Base-by-base conservation (phyloP, 2,797 vertebrate species). In the Sparus aurata region DNA sequence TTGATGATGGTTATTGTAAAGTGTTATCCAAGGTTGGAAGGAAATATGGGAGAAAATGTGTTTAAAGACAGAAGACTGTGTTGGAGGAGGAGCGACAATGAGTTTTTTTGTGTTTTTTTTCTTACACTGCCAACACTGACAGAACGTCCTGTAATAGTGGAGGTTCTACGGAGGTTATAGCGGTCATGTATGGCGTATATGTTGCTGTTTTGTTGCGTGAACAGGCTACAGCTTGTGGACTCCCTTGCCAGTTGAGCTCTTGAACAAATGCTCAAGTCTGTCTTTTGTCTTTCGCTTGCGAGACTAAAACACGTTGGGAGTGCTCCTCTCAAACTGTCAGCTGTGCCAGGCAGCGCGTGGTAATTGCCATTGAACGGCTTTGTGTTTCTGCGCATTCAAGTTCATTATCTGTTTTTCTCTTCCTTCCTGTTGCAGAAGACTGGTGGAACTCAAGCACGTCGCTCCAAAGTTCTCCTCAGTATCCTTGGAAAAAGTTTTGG, bases 341-440 rank as follows among this genome's bases (percentile, higher is more conserved):
- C 90, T 90, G 92, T 91, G 87, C 86, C 89, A 88, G 87, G 75
- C 91, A 79, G 76, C 78, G 90, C 75, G 50, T 89, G 89, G 84
- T 92, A 91, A 93, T 90, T 92, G 84, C 88, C 70, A 86, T 81
- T 91, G 84, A 92, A 81, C 66, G 50, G 79, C 86, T 90, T 93
- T 93, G 89, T 92, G 83, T 93, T 88, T 88, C 76, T 63, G 68
- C 25, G 65, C 69, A 82, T 89, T 91, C 87, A 86, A 83, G 80
- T 80, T 83, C 87, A 83, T 86, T 87, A 86, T 91, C 70, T 83
- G 55, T 83, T 89, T 79, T 73, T 80, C 83, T 84, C 82, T 86
- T 89, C 80, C 89, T 91, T 91, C 90, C 88, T 84, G 74, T 80
- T 88, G 80, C 75, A 61, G 75, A 77, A 62, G 78, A 79, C 62